Conservation (phyloP, 2,797 vertebrate genomes). For the Arctocebus calabarensis region DNA sequence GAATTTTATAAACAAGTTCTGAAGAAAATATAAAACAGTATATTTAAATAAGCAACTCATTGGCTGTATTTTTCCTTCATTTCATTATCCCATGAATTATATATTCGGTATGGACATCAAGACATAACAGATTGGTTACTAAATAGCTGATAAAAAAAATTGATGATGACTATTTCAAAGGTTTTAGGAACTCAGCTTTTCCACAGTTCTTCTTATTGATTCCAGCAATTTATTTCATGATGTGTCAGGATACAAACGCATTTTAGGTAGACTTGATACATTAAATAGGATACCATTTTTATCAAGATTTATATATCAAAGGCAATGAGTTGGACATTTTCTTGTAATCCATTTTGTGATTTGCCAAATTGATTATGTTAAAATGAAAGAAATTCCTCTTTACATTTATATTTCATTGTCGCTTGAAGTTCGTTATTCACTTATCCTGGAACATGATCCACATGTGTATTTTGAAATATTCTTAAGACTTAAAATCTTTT, state of each 20-base stretch:
- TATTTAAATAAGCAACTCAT: constrained; percentile 78
- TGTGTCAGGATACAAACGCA: constrained; percentile 76
- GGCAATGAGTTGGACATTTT: constrained; percentile 68
- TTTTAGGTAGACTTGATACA: constrained; percentile 74
- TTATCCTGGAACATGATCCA: constrained; percentile 42
- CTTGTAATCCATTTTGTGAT: constrained; percentile 74
- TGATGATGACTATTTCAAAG: constrained; percentile 74
- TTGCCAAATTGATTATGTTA: constrained; percentile 77
- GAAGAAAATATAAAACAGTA: constrained; percentile 73
- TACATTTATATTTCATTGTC: constrained; percentile 74
- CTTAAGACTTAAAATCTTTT: constrained; percentile 64
- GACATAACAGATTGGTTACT: constrained; percentile 14
- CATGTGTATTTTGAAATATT: constrained; percentile 63
- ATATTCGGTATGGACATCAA: constrained; percentile 64
- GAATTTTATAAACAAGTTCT: constrained; percentile 74
- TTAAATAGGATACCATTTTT: constrained; percentile 77
- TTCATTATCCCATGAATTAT: constrained; percentile 79
- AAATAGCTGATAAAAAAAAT: constrained; percentile 78
- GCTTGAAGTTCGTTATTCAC: constrained; percentile 74
- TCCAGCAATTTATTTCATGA: constrained; percentile 60
- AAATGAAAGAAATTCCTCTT: constrained; percentile 81
- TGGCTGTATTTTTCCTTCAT: constrained; percentile 73
- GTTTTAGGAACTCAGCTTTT: constrained; percentile 72
- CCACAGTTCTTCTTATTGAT: constrained; percentile 77
- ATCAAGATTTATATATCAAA: constrained; percentile 80